A percentile compares a stretch with the other conserved stretches of the same genome.
These are phyloP conservation scores for Sclerurus mexicanus DNA, from an alignment of 2,113 vertebrate genomes.

Conservation along the genomic window DNA sequence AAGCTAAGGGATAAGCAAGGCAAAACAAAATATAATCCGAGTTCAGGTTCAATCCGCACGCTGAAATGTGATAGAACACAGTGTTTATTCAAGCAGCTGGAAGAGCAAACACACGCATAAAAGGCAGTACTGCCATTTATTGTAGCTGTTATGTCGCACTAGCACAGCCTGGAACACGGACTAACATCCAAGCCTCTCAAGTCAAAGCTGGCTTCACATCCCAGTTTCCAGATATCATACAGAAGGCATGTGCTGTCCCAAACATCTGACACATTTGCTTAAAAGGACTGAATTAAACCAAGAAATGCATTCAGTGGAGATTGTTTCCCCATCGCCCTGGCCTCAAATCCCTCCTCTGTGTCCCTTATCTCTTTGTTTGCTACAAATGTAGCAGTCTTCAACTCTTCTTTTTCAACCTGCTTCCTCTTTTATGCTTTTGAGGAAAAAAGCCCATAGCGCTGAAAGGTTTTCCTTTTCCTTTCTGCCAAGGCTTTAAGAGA, in stretches of 20 bases:
- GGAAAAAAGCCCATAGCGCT: background rate
- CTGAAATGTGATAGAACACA: background rate
- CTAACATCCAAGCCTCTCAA: background rate
- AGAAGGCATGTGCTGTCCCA: background rate
- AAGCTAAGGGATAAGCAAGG: background rate
- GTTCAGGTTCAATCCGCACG: background rate
- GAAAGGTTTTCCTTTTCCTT: background rate
- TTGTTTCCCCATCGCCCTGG: background rate
- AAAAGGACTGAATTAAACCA: background rate
- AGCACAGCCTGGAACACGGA: accelerated
- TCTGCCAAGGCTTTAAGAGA: background rate
- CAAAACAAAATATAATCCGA: background rate
- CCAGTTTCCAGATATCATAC: background rate
- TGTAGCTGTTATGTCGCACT: background rate
- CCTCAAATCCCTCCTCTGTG: background rate
- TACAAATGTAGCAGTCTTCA: background rate
- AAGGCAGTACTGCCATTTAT: background rate
- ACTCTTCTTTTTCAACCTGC: background rate
- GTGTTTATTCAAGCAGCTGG: background rate
- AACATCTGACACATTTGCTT: background rate
- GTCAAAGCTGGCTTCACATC: background rate
- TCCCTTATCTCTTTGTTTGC: background rate
- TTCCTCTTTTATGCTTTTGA: background rate
- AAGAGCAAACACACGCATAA: background rate
- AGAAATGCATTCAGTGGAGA: background rate